Evolutionary conservation across 2,888 invertebrate genomes (phyloP).

Genomic region (Amaurobius ferox): DNA sequence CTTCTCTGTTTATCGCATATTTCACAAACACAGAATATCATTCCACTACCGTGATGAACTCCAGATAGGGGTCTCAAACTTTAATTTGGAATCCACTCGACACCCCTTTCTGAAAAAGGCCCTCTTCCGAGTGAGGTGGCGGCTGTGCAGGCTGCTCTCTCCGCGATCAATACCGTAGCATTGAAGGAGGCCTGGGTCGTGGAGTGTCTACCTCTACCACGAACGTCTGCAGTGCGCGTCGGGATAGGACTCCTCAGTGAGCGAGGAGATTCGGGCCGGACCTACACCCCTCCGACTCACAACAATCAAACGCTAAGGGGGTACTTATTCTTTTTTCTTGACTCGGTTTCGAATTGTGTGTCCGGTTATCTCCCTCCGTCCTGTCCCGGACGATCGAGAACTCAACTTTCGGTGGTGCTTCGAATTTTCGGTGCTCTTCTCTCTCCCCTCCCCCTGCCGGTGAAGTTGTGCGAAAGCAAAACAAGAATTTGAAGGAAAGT

Average conservation of each 20-base stretch:
- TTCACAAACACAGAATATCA: neutral
- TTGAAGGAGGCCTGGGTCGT: slow-evolving; percentile 55
- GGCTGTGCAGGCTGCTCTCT: slow-evolving; percentile 40
- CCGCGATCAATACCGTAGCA: slow-evolving; percentile 62
- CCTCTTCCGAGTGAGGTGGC: too few species aligned
- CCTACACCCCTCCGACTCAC: slow-evolving; percentile 43
- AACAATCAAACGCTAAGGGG: slow-evolving; percentile 8
- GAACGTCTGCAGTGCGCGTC: slow-evolving; percentile 69
- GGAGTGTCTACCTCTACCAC: slow-evolving; percentile 64
- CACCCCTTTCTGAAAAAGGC: too few species aligned
- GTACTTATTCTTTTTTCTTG: slow-evolving; percentile 29
- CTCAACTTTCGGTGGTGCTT: slow-evolving; percentile 27
- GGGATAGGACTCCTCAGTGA: slow-evolving; percentile 56
- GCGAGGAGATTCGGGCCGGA: slow-evolving; percentile 56
- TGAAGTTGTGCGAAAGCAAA: slow-evolving; percentile 3
- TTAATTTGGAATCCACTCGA: too few species aligned
- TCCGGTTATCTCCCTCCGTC: neutral
- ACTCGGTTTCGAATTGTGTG: neutral
- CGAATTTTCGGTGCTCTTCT: neutral
- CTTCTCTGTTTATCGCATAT: neutral
- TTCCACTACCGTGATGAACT: too few species aligned
- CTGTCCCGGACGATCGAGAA: slow-evolving; percentile 12
- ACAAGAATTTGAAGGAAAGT: neutral
- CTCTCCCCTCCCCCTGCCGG: neutral
- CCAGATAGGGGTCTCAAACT: too few species aligned